Evolutionary conservation across 2,113 vertebrate species (phyloP), one percentile per base, ranked within the genome.

Genomic region (Andinoacara biseriatus): DNA sequence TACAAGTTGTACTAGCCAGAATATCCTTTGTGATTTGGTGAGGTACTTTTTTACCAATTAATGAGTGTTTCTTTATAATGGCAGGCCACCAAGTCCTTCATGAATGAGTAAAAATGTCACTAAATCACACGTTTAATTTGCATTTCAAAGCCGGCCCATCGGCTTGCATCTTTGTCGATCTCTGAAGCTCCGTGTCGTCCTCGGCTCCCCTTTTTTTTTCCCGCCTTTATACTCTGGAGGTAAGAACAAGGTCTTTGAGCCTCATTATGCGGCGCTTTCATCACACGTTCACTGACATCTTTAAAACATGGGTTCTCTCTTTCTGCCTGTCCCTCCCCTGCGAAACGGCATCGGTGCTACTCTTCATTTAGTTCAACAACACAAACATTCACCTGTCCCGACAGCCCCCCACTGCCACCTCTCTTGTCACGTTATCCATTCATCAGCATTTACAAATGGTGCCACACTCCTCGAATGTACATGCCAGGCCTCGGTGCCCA

Each of bases 261-360:
- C 91, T 95, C 93, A 95, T 96, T 96, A 95, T 90, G 49, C 67
- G 0, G 5, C 6, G 78, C 94, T 95, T 95, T 95, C 93, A 96
- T 96, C 95, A 93, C 83, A 26, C 77, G 67, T 40, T 80, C 63
- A 5, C 93, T 91, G 94, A 95, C 94, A 94, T 93, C 93, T 94
- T 93, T 94, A 87, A 94, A 93, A 93, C 93, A 93, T 86, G 92
- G 5, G n/a, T 56, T 11, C 86, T 80, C 85, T 81, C 81, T 69
- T 33, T 33, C n/a, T 78, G 54, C 78, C 52, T 1, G 49, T 52
- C 18, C 15, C 76, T 80, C 74, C 74, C 79, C 33, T n/a, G 74
- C n/a, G 61, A 62, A 65, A 61, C 67, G 10, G 5, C 24, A 49
- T 24, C 22, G 35, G 26, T 92, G 91, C 88, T 94, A 69, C 92